A percentile compares a stretch with the other conserved stretches of the same genome.
phyloP scores from a whole-genome alignment of 2,113 vertebrate species.

The Agapornis roseicollis region DNA sequence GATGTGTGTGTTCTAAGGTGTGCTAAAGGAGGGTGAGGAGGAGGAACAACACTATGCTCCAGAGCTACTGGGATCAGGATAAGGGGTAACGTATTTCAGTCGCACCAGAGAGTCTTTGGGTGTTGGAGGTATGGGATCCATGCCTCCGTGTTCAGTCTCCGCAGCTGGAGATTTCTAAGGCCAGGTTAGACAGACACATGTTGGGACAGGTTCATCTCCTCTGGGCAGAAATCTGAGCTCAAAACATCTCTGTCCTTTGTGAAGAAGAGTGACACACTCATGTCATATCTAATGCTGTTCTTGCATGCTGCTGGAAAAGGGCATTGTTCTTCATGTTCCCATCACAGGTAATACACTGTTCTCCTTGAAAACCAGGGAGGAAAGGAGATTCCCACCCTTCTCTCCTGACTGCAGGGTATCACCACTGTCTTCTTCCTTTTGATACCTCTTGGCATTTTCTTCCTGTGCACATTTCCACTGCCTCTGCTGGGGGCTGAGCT shows the following conservation, averaged over 20 bases:
- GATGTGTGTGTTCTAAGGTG: not conserved
- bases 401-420: accelerated
- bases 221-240: not conserved
- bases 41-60: not conserved
- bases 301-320: not conserved
- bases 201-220: not conserved
- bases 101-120: not conserved
- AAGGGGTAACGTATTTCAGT: not conserved
- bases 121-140: not conserved
- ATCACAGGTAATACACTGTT: not conserved
- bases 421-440: not conserved
- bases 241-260: not conserved
- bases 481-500: not conserved
- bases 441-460: not conserved
- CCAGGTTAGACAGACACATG: not conserved
- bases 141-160: not conserved
- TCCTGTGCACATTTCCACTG: accelerated
- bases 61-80: not conserved
- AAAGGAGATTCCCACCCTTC: not conserved
- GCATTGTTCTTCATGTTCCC: not conserved
- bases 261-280: not conserved
- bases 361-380: not conserved
- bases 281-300: not conserved
- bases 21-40: not conserved
- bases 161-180: not conserved